These are phyloP conservation scores for Turritopsis rubra DNA, from an alignment of 30 jellyfish, hydroid and myxozoan genomes.

Conservation along the genomic window DNA sequence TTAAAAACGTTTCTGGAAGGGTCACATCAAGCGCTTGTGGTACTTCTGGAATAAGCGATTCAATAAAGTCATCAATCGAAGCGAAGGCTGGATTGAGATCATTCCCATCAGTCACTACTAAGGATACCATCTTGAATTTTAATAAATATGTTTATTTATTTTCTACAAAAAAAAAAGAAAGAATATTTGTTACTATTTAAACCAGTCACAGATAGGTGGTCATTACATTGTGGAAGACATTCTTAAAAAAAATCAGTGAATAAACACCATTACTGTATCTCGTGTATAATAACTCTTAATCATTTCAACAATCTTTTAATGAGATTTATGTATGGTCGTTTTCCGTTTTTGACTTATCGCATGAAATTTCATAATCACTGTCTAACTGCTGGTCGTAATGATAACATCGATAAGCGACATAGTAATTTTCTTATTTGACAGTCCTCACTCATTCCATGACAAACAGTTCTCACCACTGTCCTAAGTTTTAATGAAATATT, in stretches of 20 bases:
- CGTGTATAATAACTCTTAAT: background rate
- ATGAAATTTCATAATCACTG: background rate
- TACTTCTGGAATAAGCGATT: constrained; percentile 9
- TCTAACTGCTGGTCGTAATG: background rate
- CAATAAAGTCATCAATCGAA: constrained; percentile 3
- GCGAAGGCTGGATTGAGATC: background rate
- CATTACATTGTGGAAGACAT: background rate
- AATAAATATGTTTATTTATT: too few species aligned
- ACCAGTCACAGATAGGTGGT: too few species aligned
- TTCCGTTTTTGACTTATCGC: background rate
- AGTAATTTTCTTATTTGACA: too few species aligned
- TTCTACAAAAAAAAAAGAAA: background rate
- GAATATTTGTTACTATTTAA: too few species aligned
- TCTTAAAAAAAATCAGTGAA: background rate
- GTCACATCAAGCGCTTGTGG: background rate
- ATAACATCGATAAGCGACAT: background rate
- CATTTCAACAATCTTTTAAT: background rate
- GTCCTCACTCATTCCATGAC: too few species aligned
- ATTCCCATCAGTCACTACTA: background rate
- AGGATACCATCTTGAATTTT: background rate
- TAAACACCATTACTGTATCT: background rate
- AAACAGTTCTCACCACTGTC: too few species aligned
- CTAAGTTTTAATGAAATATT: too few species aligned
- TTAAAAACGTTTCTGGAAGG: background rate
- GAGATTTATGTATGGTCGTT: background rate